Conservation (phyloP, 2,113 vertebrate species). For the Centropristis striata region DNA sequence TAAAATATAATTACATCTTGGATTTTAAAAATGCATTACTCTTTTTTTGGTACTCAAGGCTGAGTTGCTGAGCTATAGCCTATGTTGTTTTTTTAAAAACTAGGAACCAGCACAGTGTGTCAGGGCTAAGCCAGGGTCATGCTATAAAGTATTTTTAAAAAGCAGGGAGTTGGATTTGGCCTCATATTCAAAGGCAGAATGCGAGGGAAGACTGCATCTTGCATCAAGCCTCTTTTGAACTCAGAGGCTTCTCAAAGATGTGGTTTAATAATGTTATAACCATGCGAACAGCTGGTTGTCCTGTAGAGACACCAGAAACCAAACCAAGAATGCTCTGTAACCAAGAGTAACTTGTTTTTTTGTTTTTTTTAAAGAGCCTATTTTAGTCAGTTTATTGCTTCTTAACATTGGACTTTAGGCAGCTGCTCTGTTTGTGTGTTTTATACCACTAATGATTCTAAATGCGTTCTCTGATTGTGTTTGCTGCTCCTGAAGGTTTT, state of each 20-base stretch:
- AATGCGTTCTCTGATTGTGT: constrained; percentile 63
- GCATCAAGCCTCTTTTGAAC: constrained; percentile 62
- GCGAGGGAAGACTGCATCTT: constrained; percentile 47
- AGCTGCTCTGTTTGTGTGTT: constrained; percentile 58
- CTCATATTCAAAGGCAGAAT: constrained; percentile 64
- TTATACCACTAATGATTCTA: constrained; percentile 66
- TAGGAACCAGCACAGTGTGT: constrained; percentile 66
- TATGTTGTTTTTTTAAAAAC: constrained; percentile 51
- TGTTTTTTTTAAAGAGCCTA: constrained; percentile 25
- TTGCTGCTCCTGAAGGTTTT: constrained; percentile 49
- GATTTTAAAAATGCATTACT: constrained; percentile 57
- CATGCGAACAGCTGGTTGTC: constrained; percentile 64
- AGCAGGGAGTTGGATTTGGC: constrained; percentile 61
- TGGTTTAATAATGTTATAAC: constrained; percentile 62
- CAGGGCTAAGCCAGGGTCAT: constrained; percentile 68
- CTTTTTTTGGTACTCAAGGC: constrained; percentile 48
- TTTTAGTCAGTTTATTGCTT: constrained; percentile 35
- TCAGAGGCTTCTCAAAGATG: constrained; percentile 47
- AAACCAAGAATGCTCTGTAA: constrained; percentile 36
- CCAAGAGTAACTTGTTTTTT: constrained; percentile 40
- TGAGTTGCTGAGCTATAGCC: constrained; percentile 51
- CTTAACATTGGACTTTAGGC: constrained; percentile 42
- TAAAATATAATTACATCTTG: constrained; percentile 75
- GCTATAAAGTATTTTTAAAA: constrained; percentile 80
- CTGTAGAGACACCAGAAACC: constrained; percentile 48